Evolutionary conservation across 2,888 invertebrate genomes (phyloP).

Genomic region (Aleiodes leptofemur): DNA sequence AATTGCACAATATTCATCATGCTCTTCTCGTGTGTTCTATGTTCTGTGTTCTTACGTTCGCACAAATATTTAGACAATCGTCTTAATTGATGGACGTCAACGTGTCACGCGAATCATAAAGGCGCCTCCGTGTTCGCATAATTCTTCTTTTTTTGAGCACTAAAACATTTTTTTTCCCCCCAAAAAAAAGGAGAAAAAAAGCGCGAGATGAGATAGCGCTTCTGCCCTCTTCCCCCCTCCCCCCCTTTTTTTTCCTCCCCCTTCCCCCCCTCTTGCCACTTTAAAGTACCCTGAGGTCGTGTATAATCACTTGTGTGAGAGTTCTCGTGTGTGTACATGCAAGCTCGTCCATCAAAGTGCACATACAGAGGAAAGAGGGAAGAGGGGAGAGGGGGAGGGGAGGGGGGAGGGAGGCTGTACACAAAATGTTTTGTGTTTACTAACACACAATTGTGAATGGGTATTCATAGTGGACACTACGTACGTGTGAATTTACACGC

Average conservation of each 20-base stretch:
- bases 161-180: constrained; percentile 59
- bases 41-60: too few species aligned
- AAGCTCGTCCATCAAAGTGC: constrained; percentile 73
- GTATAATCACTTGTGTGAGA: constrained; percentile 51
- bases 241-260: not conserved
- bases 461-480: constrained; percentile 24
- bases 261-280: not conserved
- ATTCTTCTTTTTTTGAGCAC: constrained; percentile 53
- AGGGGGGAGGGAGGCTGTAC: constrained; percentile 48
- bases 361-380: constrained; percentile 30
- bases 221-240: not conserved
- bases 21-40: too few species aligned
- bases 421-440: constrained; percentile 20
- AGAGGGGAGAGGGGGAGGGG: too few species aligned
- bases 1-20: too few species aligned
- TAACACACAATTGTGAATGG: constrained; percentile 34
- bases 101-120: constrained; percentile 54
- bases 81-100: constrained; percentile 65
- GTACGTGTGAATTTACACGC: not conserved
- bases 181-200: constrained; percentile 68
- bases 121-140: constrained; percentile 52
- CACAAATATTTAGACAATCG: constrained; percentile 48
- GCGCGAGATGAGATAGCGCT: constrained; percentile 60
- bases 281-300: constrained; percentile 42
- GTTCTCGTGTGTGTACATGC: constrained; percentile 66